Evolutionary conservation across 2,888 invertebrate genomes (phyloP), one percentile per base, ranked within the genome.

Genomic region (Dryocosmus kuriphilus): DNA sequence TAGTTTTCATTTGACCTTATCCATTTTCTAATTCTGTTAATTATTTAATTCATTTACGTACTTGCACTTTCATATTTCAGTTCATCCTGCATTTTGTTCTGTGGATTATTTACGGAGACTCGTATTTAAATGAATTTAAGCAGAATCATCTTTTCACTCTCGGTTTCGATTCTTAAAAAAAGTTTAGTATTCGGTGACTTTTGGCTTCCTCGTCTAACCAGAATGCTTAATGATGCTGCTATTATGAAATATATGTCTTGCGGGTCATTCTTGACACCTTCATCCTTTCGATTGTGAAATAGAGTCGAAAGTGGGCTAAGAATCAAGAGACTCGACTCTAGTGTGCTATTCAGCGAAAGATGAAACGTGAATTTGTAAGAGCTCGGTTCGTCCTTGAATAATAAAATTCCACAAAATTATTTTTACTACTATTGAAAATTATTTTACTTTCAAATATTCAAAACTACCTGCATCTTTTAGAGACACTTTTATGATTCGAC

Each of bases 221-320:
- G 67, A 41, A 67, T 67, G 67, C 46, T 67, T 51, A 67, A 46
- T 67, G 41, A 67, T 46, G 19, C 41, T 46, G 67, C 24, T 41
- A 41, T 67, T 67, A 67, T 46, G 67, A 19, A 67, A 67, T 24
- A 6, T 51, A 46, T 67, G 46, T 5, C 27, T 51, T 9, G 19
- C 67, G 46, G 41, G 30, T 67, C 67, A 51, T 27, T 46, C 67
- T 51, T 46, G 46, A 30, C 67, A 46, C 41, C 41, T 67, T 67
- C 46, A 46, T 67, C 8, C 41, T 16, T 51, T 27, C 41, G 60
- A 60, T 60, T 24, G 14, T 41, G 67, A 67, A 67, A 67, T 24
- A 30, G 67, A 67, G 19, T 67, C 67, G 67, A 67, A 67, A 67
- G 67, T 67, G 27, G 27, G 67, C 27, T 67, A 30, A 67, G 41